Evolutionary conservation across 2,888 invertebrate species (phyloP).

Genomic region (Diarsia rubi): DNA sequence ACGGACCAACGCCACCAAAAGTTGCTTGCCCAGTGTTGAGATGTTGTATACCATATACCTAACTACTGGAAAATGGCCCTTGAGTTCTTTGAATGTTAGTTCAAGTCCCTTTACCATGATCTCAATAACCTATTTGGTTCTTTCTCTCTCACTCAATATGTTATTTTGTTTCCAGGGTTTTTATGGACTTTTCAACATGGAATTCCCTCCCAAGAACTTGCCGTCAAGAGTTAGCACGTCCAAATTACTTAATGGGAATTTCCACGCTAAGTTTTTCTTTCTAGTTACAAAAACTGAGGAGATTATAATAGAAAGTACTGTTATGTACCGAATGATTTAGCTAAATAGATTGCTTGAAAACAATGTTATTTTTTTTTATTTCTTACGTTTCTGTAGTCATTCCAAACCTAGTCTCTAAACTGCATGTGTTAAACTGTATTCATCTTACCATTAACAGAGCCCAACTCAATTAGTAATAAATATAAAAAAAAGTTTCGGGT

Average conservation of each 20-base stretch:
- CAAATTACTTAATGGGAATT: background rate
- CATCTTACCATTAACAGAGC: background rate
- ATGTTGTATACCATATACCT: background rate
- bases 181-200: conserved; percentile 55
- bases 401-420: background rate
- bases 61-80: background rate
- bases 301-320: conserved; percentile 8
- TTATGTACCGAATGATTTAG: background rate
- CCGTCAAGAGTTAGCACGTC: conserved; percentile 26
- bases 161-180: conserved; percentile 55
- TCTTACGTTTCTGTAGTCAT: background rate
- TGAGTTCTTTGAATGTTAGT: background rate
- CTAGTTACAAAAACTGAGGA: conserved; percentile 37
- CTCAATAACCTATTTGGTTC: background rate
- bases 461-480: no score
- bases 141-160: background rate
- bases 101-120: background rate
- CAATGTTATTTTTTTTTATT: background rate
- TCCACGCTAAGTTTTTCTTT: background rate
- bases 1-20: background rate
- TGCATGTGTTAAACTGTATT: background rate
- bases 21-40: background rate
- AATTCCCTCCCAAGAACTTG: conserved; percentile 61
- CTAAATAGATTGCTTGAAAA: conserved; percentile 3
- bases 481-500: no score